Conservation (phyloP, 37 sponge, comb jelly and placozoan genomes). For the Chondrilla cf. caribensis region DNA sequence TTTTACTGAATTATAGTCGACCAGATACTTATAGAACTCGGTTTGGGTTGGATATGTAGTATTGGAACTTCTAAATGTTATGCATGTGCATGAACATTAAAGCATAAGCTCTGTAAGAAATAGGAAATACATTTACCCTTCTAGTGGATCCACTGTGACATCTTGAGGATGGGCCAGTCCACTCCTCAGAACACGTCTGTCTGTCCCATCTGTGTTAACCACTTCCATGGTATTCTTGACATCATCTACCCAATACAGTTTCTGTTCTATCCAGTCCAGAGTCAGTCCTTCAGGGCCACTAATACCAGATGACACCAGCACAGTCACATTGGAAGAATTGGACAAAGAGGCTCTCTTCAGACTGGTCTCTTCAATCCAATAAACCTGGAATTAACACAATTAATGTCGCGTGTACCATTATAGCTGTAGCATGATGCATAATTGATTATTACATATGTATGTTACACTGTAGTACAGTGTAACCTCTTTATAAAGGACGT, state of each 20-base stretch:
- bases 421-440: no score
- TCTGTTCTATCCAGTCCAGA: background rate
- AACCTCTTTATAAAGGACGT: no score
- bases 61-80: no score
- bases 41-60: no score
- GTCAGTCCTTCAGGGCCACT: background rate
- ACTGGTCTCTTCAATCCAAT: background rate
- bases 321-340: background rate
- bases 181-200: background rate
- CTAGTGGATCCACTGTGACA: background rate
- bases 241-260: conserved; percentile 11
- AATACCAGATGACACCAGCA: conserved; percentile 6
- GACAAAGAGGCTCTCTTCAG: conserved; percentile 17
- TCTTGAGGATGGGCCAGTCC: background rate
- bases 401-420: background rate
- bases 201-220: background rate
- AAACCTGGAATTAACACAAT: conserved; percentile 49
- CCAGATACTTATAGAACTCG: no score
- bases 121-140: background rate
- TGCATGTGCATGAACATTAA: no score
- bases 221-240: conserved; percentile 9
- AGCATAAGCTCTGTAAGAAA: no score
- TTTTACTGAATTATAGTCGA: no score
- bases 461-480: no score
- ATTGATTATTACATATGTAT: no score